phyloP scores from a whole-genome alignment of 1,140 invertebrate species.

The Eufriesea mexicana region DNA sequence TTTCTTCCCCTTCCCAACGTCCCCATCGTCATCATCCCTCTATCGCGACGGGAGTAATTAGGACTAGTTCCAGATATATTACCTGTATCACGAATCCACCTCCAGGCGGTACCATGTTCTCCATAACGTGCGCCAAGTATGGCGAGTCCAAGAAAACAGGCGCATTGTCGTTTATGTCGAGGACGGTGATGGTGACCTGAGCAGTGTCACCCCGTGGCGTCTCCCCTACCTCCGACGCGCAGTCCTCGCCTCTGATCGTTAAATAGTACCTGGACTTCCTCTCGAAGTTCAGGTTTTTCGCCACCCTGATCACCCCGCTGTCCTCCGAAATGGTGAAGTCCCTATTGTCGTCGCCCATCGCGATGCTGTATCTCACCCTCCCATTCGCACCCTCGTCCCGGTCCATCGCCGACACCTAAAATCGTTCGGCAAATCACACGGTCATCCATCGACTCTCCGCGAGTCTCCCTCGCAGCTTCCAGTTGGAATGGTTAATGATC shows the following conservation, averaged over 20 bases:
- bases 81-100: conserved; percentile 88
- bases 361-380: conserved; percentile 92
- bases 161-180: conserved; percentile 97
- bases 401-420: conserved; percentile 93
- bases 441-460: too few species aligned
- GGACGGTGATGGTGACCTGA: conserved; percentile 87
- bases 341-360: conserved; percentile 93
- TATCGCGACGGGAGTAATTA: too few species aligned
- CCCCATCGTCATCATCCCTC: too few species aligned
- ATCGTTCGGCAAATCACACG: neutral
- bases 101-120: conserved; percentile 91
- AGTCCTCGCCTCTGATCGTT: conserved; percentile 94
- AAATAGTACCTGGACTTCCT: conserved; percentile 92
- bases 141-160: conserved; percentile 95
- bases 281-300: conserved; percentile 96
- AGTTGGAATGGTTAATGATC: too few species aligned
- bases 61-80: too few species aligned
- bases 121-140: conserved; percentile 95
- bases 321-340: conserved; percentile 96
- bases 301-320: conserved; percentile 92
- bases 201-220: conserved; percentile 87
- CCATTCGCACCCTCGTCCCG: conserved; percentile 94
- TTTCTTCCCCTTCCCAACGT: too few species aligned
- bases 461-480: too few species aligned
- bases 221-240: conserved; percentile 86